Evolutionary conservation across 2,113 vertebrate genomes (phyloP), one percentile per base, ranked within the genome.

Genomic region (Kryptolebias marmoratus): DNA sequence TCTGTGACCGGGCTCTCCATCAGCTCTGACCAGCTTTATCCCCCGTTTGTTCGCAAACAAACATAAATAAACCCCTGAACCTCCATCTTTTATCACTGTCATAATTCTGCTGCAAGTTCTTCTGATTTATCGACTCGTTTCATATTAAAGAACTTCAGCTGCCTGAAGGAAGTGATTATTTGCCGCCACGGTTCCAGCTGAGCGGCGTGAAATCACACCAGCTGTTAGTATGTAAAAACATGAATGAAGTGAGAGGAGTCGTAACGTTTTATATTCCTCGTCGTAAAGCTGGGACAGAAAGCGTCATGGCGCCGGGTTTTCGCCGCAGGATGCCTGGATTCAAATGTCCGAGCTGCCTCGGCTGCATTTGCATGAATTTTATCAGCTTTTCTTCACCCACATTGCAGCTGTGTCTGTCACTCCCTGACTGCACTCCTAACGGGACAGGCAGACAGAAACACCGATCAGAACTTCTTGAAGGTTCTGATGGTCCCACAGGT

Each of bases 311-410:
- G 53, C 55, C 18, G 53, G 10, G 54, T 58, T 64, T 56, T 61
- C 70, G 55, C 66, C 36, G 36, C 74, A 28, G 1, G 66, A 44
- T 45, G 49, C n/a, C 78, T 79, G 15, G 50, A 87, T 74, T 84
- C 76, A 87, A 84, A 84, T 79, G 5, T 18, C 30, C 56, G 1
- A 27, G 1, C 79, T 32, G 83, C 72, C 49, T 53, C n/a, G 1
- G 27, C 3, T 7, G 28, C 28, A 79, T 87, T 87, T 87, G 67
- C 79, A 87, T 87, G 11, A 66, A 10, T 7, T 7, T 9, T 72
- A 72, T 80, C 77, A 31, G 47, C 55, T 32, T 68, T 59, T 30
- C 56, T 50, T 69, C 61, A 32, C 59, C 32, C 32, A 15, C 14
- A 62, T 12, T 12, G 11, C 55, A n/a, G 45, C 32, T 36, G 32